A percentile compares a stretch with the other conserved stretches of the same genome.
Evolutionary conservation across 2,797 vertebrate species (phyloP).

Genomic region (Lagocephalus sceleratus): DNA sequence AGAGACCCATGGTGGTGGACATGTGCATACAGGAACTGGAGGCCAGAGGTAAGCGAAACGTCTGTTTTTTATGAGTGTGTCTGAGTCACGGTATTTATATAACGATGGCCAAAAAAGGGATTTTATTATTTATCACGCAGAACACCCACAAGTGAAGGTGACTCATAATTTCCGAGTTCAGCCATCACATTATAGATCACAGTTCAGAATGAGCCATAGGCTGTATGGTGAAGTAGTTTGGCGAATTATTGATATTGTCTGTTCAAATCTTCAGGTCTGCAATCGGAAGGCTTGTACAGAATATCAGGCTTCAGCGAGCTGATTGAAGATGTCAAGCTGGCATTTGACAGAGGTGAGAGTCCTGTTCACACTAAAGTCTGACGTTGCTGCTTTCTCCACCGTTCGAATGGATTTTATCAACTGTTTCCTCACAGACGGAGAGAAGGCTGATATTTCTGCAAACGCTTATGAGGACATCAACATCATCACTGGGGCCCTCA

Average conservation of each 20-base stretch:
- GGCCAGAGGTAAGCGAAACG: conserved; percentile 84
- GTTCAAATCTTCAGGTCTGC: conserved; percentile 82
- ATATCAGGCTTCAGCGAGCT: conserved; percentile 98
- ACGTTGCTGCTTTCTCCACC: too few species aligned
- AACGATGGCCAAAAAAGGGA: conserved; percentile 6
- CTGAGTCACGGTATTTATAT: conserved; percentile 21
- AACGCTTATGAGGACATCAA: conserved; percentile 98
- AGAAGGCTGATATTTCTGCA: conserved; percentile 96
- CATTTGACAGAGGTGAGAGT: conserved; percentile 94
- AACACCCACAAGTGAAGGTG: conserved; percentile 11
- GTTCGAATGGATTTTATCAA: too few species aligned
- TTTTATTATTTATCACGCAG: conserved; percentile 7
- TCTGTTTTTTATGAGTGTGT: conserved; percentile 4
- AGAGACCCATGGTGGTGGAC: conserved; percentile 98
- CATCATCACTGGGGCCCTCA: conserved; percentile 97
- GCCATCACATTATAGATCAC: too few species aligned
- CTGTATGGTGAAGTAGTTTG: neutral
- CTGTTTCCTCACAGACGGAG: conserved; percentile 81
- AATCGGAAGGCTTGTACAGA: conserved; percentile 97
- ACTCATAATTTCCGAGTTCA: neutral
- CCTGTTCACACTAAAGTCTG: accelerated
- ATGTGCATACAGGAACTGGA: conserved; percentile 99
- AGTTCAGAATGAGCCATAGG: neutral
- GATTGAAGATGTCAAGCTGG: conserved; percentile 97
- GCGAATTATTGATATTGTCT: too few species aligned